Conservation (phyloP, 2,888 invertebrate species). For the Drosophila falleni region DNA sequence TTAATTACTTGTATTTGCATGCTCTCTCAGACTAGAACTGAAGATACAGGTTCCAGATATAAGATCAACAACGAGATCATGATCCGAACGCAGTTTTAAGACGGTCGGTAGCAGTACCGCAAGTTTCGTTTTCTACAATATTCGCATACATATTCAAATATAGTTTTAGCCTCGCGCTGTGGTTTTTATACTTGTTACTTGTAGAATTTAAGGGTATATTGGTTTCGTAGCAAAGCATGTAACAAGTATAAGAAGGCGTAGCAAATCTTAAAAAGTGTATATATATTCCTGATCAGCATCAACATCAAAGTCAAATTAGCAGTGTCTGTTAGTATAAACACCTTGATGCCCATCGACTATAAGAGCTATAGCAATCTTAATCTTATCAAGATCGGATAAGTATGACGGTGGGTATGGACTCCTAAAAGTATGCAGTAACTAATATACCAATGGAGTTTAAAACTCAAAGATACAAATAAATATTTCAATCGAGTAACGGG, state of each 20-base stretch:
- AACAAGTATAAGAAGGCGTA: too few species aligned
- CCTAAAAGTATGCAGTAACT: too few species aligned
- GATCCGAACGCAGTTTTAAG: slow-evolving; percentile 8
- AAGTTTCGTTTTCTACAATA: not conserved
- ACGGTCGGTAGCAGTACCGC: slow-evolving; percentile 14
- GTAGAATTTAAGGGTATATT: not conserved
- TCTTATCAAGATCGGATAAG: too few species aligned
- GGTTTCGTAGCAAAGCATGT: not conserved
- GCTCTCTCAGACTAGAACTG: slow-evolving; percentile 1
- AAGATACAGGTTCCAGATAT: slow-evolving; percentile 1
- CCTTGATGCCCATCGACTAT: too few species aligned
- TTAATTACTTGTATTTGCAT: slow-evolving; percentile 16
- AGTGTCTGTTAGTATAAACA: too few species aligned
- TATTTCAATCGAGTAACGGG: not conserved
- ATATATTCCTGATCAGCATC: too few species aligned
- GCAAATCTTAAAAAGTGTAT: too few species aligned
- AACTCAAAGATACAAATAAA: too few species aligned
- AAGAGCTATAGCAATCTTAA: too few species aligned
- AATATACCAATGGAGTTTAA: too few species aligned
- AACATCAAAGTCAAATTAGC: too few species aligned
- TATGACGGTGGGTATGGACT: too few species aligned
- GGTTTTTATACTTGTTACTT: slow-evolving; percentile 20
- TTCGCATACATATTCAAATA: slow-evolving; percentile 3
- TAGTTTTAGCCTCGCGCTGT: slow-evolving; percentile 16
- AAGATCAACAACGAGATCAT: slow-evolving; percentile 15